Evolutionary conservation across 1,140 invertebrate genomes (phyloP).

Genomic region (Papilio machaon): DNA sequence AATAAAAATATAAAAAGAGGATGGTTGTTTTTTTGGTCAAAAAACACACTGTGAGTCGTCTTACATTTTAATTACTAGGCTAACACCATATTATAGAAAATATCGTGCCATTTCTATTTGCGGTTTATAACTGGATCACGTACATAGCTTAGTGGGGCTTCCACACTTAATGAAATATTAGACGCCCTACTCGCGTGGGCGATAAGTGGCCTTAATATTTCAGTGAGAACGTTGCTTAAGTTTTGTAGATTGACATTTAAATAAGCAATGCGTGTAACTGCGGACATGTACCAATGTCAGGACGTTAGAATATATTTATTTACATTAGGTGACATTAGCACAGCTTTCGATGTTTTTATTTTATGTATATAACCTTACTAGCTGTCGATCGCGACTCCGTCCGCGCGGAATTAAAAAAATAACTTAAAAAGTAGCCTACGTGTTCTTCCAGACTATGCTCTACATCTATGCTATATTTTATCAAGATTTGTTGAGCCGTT

Average conservation of each 20-base stretch:
- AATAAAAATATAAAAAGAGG: too few relatives aligned
- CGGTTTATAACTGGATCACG: not conserved
- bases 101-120: not conserved
- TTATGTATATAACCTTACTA: not conserved
- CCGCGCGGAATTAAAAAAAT: too few relatives aligned
- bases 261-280: not conserved
- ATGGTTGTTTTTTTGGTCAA: too few relatives aligned
- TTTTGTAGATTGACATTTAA: slow-evolving; percentile 22
- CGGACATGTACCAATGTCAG: slow-evolving; percentile 10
- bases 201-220: slow-evolving; percentile 4
- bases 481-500: too few relatives aligned
- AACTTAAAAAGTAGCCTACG: too few relatives aligned
- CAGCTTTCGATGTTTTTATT: not conserved
- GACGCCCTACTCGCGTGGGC: not conserved
- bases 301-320: not conserved
- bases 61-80: not conserved
- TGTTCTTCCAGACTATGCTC: too few relatives aligned
- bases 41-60: too few relatives aligned
- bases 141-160: not conserved
- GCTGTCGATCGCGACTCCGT: too few relatives aligned
- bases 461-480: too few relatives aligned
- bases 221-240: slow-evolving; percentile 14
- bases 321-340: too few relatives aligned
- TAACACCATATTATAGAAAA: not conserved
- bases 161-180: slow-evolving; percentile 11